Evolutionary conservation across 2,113 vertebrate species (phyloP).

Genomic region (Numenius arquata): DNA sequence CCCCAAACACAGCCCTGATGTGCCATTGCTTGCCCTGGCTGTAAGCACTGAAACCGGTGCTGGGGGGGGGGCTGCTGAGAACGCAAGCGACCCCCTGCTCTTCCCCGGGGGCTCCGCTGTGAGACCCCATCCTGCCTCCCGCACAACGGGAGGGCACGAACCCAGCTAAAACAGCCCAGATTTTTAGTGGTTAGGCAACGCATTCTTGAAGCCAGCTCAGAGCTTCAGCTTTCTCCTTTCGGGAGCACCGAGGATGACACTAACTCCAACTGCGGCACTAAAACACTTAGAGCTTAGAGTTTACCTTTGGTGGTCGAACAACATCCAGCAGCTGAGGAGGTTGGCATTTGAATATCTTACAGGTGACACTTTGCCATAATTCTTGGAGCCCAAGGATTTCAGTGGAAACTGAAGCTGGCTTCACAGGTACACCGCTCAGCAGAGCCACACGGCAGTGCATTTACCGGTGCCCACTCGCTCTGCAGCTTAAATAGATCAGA

Average conservation of each 20-base stretch:
- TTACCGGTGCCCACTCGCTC: rapidly evolving
- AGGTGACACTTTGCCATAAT: rapidly evolving
- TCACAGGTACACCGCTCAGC: rapidly evolving
- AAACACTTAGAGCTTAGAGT: rapidly evolving
- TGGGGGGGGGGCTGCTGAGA: background rate
- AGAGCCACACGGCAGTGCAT: rapidly evolving
- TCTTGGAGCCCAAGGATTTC: background rate
- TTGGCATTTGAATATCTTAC: rapidly evolving
- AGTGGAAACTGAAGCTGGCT: background rate
- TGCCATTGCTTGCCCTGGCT: rapidly evolving
- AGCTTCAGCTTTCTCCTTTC: background rate
- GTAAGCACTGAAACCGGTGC: rapidly evolving
- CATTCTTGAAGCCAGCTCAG: rapidly evolving
- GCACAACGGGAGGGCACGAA: rapidly evolving
- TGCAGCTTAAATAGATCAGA: rapidly evolving
- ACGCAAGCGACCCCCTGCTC: background rate
- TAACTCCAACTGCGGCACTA: rapidly evolving
- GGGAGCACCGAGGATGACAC: rapidly evolving
- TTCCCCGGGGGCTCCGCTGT: rapidly evolving
- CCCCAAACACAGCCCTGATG: background rate
- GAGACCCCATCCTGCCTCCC: background rate
- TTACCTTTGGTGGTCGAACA: rapidly evolving
- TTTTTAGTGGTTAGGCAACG: rapidly evolving
- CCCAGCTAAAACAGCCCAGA: background rate
- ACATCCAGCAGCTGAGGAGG: background rate